Evolutionary conservation across 2,797 vertebrate genomes (phyloP).

Genomic region (Leuciscus waleckii): DNA sequence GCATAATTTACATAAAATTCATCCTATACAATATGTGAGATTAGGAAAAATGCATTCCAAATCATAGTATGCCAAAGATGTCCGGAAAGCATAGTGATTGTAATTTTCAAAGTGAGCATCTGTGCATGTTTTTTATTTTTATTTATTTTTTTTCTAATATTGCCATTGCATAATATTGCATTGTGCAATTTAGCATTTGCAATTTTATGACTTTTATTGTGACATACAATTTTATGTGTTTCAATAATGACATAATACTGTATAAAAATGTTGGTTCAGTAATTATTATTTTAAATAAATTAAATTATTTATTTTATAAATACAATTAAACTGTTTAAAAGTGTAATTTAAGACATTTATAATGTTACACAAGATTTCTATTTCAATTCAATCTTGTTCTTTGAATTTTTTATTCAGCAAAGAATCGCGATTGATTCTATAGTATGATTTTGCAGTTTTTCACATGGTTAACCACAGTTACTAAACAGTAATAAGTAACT

Average conservation of each 20-base stretch:
- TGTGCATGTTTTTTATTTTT: background rate
- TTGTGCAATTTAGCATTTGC: background rate
- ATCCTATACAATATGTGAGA: background rate
- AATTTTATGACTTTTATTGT: background rate
- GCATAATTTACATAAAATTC: background rate
- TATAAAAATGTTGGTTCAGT: background rate
- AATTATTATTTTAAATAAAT: background rate
- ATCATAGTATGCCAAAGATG: background rate
- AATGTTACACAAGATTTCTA: background rate
- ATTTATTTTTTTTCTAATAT: background rate
- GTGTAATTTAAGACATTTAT: background rate
- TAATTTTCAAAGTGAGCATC: background rate
- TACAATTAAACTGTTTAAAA: background rate
- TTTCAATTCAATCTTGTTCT: background rate
- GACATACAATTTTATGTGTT: background rate
- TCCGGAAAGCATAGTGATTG: background rate
- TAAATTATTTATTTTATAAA: no score
- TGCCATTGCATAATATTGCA: background rate
- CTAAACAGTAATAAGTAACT: fast-evolving
- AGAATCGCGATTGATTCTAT: background rate
- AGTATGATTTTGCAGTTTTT: background rate
- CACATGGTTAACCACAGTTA: background rate
- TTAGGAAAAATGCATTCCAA: background rate
- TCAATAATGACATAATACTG: background rate
- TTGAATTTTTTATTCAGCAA: background rate